These are phyloP conservation scores for Thelaira solivaga DNA, from an alignment of 2,888 invertebrate genomes.

Conservation along the genomic window DNA sequence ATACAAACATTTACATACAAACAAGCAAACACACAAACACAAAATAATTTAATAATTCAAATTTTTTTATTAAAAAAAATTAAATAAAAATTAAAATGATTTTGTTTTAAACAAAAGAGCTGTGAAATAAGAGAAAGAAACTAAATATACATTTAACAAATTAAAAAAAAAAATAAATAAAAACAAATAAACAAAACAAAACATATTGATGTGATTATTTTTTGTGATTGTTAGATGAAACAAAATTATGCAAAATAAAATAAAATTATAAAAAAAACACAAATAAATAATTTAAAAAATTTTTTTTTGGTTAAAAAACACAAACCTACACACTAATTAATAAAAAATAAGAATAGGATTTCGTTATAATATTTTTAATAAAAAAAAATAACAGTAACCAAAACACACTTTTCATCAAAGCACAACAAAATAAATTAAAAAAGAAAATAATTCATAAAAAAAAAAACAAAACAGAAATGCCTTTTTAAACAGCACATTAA, in stretches of 20 bases:
- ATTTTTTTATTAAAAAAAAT: background rate
- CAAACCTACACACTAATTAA: conserved; percentile 17
- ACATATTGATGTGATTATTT: conserved; percentile 77
- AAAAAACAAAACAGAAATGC: conserved; percentile 31
- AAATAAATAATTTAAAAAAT: background rate
- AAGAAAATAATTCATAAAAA: conserved; percentile 28
- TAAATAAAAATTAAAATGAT: conserved; percentile 37
- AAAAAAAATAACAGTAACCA: conserved; percentile 1
- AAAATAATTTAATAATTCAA: conserved; percentile 28
- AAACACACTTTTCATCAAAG: conserved; percentile 49
- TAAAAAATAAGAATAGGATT: background rate
- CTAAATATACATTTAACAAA: conserved; percentile 67
- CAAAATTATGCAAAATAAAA: conserved; percentile 57
- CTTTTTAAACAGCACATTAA: conserved; percentile 57
- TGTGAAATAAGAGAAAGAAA: conserved; percentile 73
- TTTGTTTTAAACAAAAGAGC: conserved; percentile 76
- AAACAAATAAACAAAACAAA: conserved; percentile 65
- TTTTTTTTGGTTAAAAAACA: conserved; percentile 20
- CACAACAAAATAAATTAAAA: conserved; percentile 26
- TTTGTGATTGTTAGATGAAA: conserved; percentile 74
- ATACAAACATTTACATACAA: too few relatives aligned
- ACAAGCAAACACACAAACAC: conserved; percentile 23
- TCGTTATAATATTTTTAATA: background rate
- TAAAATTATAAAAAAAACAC: conserved; percentile 45
- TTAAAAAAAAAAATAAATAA: conserved; percentile 63